Evolutionary conservation across 1,140 invertebrate genomes (phyloP), one percentile per base, ranked within the genome.

Genomic region (Trichogramma pretiosum): DNA sequence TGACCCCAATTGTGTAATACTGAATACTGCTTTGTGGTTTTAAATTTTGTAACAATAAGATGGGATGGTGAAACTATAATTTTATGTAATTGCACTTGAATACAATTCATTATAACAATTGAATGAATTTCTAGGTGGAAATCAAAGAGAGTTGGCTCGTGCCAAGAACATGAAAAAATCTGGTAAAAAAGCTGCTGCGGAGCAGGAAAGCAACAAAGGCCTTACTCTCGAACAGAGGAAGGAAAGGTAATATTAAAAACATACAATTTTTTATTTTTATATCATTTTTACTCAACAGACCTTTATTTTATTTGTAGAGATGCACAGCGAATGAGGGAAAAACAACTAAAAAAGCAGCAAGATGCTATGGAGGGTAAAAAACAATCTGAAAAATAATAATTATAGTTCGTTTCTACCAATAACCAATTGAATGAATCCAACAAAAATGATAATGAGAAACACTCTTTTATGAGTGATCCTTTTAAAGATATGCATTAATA

Each of bases 71-170:
- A n/a, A n/a, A n/a, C n/a, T n/a, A n/a, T n/a, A n/a, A n/a, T n/a
- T n/a, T n/a, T n/a, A n/a, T n/a, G n/a, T n/a, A n/a, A n/a, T n/a
- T n/a, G n/a, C n/a, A n/a, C n/a, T n/a, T n/a, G n/a, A n/a, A n/a
- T n/a, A n/a, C n/a, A n/a, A n/a, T n/a, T n/a, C n/a, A n/a, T n/a
- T n/a, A n/a, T n/a, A n/a, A n/a, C n/a, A n/a, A 18, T 21, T 18
- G 14, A 23, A 8, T 19, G 30, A 47, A 23, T 50, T 56, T 54
- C 42, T 32, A 74, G 72, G 72, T 53, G 82, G 82, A 58, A 84
- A 84, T 67, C 81, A 83, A 60, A 68, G 82, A 52, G 82, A 84
- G 57, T 64, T 83, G 53, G 81, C 81, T 46, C 65, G 82, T 42
- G 74, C 74, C 28, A 84, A 83, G 62, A 78, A 77, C 59, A 59